A percentile compares a stretch with the other conserved stretches of the same genome.
Conservation (phyloP, 2,888 invertebrate species). For the Coelogynopora nodosa region DNA sequence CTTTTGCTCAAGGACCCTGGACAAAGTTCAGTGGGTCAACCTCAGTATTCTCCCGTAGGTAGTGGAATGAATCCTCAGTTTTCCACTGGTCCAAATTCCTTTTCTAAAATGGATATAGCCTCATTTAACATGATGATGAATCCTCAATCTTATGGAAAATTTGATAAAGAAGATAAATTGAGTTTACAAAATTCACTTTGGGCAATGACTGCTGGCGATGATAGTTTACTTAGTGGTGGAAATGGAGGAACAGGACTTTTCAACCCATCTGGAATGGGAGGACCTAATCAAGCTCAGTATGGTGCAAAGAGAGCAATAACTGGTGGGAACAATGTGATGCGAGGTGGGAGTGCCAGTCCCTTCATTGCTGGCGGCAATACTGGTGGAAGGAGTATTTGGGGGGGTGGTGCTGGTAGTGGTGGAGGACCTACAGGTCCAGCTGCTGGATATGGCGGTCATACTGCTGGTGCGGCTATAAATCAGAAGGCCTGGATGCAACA, state of each 20-base stretch:
- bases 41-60: not conserved
- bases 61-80: not conserved
- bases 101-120: not conserved
- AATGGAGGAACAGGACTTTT: not conserved
- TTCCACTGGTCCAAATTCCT: not conserved
- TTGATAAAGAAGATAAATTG: not conserved
- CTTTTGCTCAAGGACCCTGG: not conserved
- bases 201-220: not conserved
- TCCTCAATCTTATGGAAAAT: not conserved
- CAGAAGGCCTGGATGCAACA: slow-evolving; percentile 12
- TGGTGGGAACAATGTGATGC: slow-evolving; percentile 23
- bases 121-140: not conserved
- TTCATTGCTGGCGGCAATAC: not conserved
- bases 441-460: slow-evolving; percentile 19
- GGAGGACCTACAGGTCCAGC: slow-evolving; percentile 20
- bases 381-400: slow-evolving; percentile 4
- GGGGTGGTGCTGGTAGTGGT: slow-evolving; percentile 7
- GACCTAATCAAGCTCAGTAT: slow-evolving; percentile 1
- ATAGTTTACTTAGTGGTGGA: not conserved
- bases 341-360: not conserved
- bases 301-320: slow-evolving; percentile 25
- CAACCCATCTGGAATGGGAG: not conserved
- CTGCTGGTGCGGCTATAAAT: slow-evolving; percentile 1
- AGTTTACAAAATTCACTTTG: not conserved
- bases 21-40: not conserved